Conservation (phyloP, 2,797 vertebrate species). For the Etheostoma perlongum region DNA sequence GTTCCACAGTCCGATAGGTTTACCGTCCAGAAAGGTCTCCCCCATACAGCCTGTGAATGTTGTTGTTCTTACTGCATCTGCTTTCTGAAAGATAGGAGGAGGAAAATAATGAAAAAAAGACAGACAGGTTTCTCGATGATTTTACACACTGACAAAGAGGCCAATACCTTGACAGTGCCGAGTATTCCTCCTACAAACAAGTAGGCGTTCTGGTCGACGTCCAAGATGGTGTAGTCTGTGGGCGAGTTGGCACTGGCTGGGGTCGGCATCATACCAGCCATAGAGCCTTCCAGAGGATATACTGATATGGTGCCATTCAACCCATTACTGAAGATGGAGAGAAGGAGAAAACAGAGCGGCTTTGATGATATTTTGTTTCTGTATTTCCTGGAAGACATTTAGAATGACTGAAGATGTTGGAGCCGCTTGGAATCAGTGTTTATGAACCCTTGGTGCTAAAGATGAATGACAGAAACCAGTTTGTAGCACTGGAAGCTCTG, state of each 20-base stretch:
- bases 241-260: slow-evolving; percentile 88
- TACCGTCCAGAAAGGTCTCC: slow-evolving; percentile 94
- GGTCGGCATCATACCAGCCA: slow-evolving; percentile 90
- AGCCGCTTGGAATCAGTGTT: slow-evolving; percentile 46
- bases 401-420: slow-evolving; percentile 20
- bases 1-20: slow-evolving; percentile 98
- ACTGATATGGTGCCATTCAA: slow-evolving; percentile 94
- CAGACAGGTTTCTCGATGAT: slow-evolving; percentile 5
- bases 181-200: slow-evolving; percentile 96
- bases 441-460: slow-evolving; percentile 55
- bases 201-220: slow-evolving; percentile 95
- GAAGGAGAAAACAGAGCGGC: background rate
- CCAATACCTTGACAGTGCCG: slow-evolving; percentile 89
- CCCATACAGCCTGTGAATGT: slow-evolving; percentile 98
- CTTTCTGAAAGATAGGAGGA: slow-evolving; percentile 84
- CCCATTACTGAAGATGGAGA: slow-evolving; percentile 86
- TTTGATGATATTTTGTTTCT: slow-evolving; percentile 33
- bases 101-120: background rate
- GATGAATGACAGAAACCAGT: slow-evolving; percentile 51
- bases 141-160: slow-evolving; percentile 12
- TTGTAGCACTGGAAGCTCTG: slow-evolving; percentile 39
- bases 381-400: slow-evolving; percentile 36
- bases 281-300: slow-evolving; percentile 92
- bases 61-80: slow-evolving; percentile 91
- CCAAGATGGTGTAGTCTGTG: slow-evolving; percentile 92